Evolutionary conservation across 2,797 vertebrate species (phyloP).

Genomic region (Mus minutoides): DNA sequence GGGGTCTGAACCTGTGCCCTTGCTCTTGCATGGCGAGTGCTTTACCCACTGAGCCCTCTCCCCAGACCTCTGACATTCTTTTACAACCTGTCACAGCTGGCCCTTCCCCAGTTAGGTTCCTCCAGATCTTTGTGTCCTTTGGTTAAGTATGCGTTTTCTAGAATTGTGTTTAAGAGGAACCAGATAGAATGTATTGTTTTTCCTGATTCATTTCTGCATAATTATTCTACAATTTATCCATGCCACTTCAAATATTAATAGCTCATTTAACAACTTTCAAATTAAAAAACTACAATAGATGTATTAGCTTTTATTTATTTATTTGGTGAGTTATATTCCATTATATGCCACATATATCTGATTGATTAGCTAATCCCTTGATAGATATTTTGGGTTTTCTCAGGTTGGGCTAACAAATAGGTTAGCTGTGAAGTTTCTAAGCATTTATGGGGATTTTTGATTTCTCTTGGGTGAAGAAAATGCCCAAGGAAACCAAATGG

Average conservation of each 20-base stretch:
- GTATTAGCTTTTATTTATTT: neutral
- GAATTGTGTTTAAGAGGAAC: neutral
- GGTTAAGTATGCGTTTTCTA: neutral
- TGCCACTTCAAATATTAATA: neutral
- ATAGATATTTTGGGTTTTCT: neutral
- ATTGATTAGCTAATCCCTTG: neutral
- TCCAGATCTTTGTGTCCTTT: neutral
- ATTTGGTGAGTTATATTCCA: too few species aligned
- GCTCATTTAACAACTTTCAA: neutral
- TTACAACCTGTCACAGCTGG: neutral
- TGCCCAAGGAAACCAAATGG: neutral
- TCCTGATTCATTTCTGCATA: neutral
- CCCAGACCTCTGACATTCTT: neutral
- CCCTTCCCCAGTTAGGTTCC: neutral
- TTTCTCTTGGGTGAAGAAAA: conserved; percentile 7
- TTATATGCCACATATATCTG: neutral
- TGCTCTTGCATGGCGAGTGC: neutral
- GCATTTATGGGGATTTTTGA: neutral
- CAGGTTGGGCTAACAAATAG: neutral
- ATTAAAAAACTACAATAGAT: neutral
- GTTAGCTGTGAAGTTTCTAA: neutral
- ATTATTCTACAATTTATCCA: neutral
- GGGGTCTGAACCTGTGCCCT: neutral
- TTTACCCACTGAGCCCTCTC: neutral
- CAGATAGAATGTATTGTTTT: neutral